Conservation (phyloP, 2,888 invertebrate species). For the Mimas tiliae region DNA sequence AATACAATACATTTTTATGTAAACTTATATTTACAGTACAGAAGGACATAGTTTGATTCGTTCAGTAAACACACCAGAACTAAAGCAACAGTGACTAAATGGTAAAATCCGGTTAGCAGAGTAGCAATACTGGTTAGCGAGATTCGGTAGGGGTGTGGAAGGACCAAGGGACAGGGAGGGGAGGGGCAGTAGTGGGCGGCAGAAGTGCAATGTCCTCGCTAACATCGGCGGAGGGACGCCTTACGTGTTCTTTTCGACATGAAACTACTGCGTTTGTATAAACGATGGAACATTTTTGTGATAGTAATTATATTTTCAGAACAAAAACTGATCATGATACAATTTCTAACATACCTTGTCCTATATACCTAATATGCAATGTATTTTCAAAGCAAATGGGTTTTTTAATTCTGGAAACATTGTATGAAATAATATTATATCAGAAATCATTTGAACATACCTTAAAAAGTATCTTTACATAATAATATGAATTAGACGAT, state of each 20-base stretch:
- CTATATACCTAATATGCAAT: no score
- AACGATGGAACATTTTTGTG: neutral
- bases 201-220: constrained; percentile 84
- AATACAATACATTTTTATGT: no score
- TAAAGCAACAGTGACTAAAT: constrained; percentile 66
- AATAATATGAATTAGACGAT: neutral
- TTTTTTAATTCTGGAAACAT: no score
- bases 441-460: no score
- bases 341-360: neutral
- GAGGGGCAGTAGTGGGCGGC: constrained; percentile 49
- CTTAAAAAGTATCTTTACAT: neutral
- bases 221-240: constrained; percentile 74
- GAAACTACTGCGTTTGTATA: constrained; percentile 23
- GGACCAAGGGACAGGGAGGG: constrained; percentile 64
- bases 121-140: constrained; percentile 72
- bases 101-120: constrained; percentile 75
- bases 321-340: no score
- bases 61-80: constrained; percentile 51
- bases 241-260: constrained; percentile 49
- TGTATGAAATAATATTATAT: no score
- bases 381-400: neutral
- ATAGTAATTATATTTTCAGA: neutral
- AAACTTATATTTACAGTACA: neutral
- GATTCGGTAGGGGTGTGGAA: constrained; percentile 70
- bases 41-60: constrained; percentile 38